Conservation (phyloP, 2,797 vertebrate species). For the Arnoldichthys spilopterus region DNA sequence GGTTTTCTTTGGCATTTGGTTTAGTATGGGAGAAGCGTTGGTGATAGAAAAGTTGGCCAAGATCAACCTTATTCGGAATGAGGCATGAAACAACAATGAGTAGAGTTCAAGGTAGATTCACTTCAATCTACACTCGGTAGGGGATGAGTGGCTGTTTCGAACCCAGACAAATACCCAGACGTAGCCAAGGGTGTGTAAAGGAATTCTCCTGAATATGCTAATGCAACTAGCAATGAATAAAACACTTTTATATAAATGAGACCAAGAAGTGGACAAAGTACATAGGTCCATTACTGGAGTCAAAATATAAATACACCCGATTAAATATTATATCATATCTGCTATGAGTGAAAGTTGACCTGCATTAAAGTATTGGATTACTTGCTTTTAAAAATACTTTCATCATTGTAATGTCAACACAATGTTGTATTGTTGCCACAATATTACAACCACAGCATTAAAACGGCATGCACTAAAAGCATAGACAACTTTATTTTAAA, state of each 20-base stretch:
- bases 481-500: too few relatives aligned
- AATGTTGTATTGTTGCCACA: too few relatives aligned
- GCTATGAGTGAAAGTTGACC: too few relatives aligned
- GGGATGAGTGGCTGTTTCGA: conserved; percentile 10
- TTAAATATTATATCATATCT: too few relatives aligned
- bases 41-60: conserved; percentile 32
- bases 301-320: too few relatives aligned
- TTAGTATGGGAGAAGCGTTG: conserved; percentile 31
- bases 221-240: neutral
- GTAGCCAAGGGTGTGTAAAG: conserved; percentile 5
- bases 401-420: too few relatives aligned
- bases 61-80: conserved; percentile 46
- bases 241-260: neutral
- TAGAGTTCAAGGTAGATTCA: conserved; percentile 37
- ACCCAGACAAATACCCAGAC: neutral
- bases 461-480: too few relatives aligned
- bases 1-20: conserved; percentile 42
- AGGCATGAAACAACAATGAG: conserved; percentile 42
- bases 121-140: conserved; percentile 3
- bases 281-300: too few relatives aligned
- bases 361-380: too few relatives aligned
- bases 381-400: too few relatives aligned
- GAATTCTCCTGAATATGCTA: conserved; percentile 3
- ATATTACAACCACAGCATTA: too few relatives aligned
- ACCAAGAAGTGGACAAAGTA: too few relatives aligned